Evolutionary conservation across 2,113 vertebrate species (phyloP), one percentile per base, ranked within the genome.

Genomic region (Microcebus tavaratra): DNA sequence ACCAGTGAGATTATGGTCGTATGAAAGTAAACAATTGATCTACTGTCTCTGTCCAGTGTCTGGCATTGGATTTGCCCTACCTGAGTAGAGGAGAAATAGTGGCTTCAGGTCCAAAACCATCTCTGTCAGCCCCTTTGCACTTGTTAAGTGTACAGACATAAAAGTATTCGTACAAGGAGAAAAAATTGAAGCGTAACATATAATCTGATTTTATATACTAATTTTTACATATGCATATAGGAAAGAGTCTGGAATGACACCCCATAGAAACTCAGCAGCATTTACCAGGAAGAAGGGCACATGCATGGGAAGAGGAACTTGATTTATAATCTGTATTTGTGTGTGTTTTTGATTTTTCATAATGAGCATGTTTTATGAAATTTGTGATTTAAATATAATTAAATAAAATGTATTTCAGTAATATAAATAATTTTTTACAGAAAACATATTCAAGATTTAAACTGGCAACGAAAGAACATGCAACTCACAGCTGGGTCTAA

Each of bases 391-490:
- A 73, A 94, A 90, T 63, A 75, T 83, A 65, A 82, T 57, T 73
- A 67, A 63, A 83, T 95, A 65, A 92, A 78, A 86, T 87, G 21
- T 83, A 82, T 57, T n/a, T 91, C 20, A 11, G 8, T 94, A 92
- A 2, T 73, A 50, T 95, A 92, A 48, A 57, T 86, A 8, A 57
- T 81, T 85, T 96, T 94, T 89, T 67, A 1, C 87, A 99, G 99
- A 98, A 99, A 99, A 97, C 99, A 99, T 95, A 99, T 99, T 98
- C 99, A 99, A 73, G 99, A 99, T 96, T 98, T 99, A 95, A 99
- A 99, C 98, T 99, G 99, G 99, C 99, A 99, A 88, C 98, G 99
- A 13, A 99, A 99, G 98, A 99, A 99, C 53, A 99, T 99, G 98
- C 99, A 99, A 94, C 98, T 99, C 63, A 99, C 99, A 59, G 99